Conservation (phyloP, 2,797 vertebrate species). For the Carapus acus region DNA sequence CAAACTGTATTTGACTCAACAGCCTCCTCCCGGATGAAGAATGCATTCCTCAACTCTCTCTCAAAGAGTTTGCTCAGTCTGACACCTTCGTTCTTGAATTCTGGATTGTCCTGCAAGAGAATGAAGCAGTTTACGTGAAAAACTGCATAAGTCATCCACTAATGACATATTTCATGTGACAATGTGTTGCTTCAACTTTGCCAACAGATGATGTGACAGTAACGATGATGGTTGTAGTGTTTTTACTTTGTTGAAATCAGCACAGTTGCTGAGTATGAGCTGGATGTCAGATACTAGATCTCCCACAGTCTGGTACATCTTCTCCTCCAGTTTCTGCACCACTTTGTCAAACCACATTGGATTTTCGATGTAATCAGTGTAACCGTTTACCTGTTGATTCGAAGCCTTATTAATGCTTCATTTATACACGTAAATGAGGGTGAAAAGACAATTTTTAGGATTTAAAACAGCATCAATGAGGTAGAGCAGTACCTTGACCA, state of each 20-base stretch:
- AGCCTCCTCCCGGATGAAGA: constrained; percentile 44
- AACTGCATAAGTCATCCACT: too few relatives aligned
- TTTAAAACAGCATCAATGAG: too few relatives aligned
- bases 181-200: background rate
- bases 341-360: constrained; percentile 46
- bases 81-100: constrained; percentile 17
- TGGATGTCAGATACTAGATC: constrained; percentile 51
- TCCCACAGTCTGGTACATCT: constrained; percentile 30
- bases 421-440: too few relatives aligned
- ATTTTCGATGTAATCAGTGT: constrained; percentile 21
- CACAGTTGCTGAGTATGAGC: constrained; percentile 50
- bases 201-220: too few relatives aligned
- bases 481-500: too few relatives aligned
- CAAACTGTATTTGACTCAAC: background rate
- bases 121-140: background rate
- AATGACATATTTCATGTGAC: background rate
- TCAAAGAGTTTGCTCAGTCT: constrained; percentile 58
- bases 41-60: constrained; percentile 48
- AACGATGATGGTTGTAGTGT: background rate
- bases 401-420: too few relatives aligned
- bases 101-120: constrained; percentile 51
- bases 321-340: constrained; percentile 36
- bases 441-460: too few relatives aligned
- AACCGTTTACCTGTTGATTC: constrained; percentile 26
- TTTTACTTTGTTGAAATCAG: constrained; percentile 44